Percentiles rank a stretch among this genome's conserved stretches.
phyloP scores from a whole-genome alignment of 2,113 vertebrate genomes.

The Hemichromis elongatus region DNA sequence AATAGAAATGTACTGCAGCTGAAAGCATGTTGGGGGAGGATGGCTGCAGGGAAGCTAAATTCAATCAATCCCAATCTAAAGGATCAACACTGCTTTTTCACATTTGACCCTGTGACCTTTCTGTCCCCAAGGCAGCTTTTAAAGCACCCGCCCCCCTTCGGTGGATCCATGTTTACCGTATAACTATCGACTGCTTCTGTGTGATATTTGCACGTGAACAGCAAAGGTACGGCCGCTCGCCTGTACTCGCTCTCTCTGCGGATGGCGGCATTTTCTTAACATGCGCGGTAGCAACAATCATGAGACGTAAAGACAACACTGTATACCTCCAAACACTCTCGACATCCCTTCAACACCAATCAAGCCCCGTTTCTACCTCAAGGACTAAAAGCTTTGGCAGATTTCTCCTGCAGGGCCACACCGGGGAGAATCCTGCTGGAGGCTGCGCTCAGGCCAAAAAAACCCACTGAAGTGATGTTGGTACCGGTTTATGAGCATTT shows the following conservation, averaged over 20 bases:
- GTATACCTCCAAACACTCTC: conserved; percentile 46
- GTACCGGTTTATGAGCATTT: neutral
- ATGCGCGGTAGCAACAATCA: conserved; percentile 59
- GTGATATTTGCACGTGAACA: conserved; percentile 56
- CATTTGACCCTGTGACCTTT: conserved; percentile 58
- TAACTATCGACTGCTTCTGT: conserved; percentile 32
- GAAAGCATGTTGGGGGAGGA: conserved; percentile 17
- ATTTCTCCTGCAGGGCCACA: neutral
- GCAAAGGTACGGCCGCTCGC: conserved; percentile 26
- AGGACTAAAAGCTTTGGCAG: conserved; percentile 5
- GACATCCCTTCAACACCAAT: conserved; percentile 31
- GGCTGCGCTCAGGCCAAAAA: neutral
- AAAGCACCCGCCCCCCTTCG: conserved; percentile 31
- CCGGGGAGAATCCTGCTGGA: neutral
- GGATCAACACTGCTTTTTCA: conserved; percentile 48
- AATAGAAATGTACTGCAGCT: conserved; percentile 19
- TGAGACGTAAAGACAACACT: conserved; percentile 30
- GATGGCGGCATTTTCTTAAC: conserved; percentile 15
- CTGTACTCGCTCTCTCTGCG: neutral
- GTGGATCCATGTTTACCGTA: conserved; percentile 41
- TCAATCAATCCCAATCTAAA: conserved; percentile 58
- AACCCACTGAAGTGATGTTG: neutral
- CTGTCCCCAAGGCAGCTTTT: conserved; percentile 32
- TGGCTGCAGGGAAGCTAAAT: conserved; percentile 16
- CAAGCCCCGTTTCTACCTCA: conserved; percentile 56